Evolutionary conservation across 2,113 vertebrate species (phyloP).

Genomic region (Myrmophylax atrothorax): DNA sequence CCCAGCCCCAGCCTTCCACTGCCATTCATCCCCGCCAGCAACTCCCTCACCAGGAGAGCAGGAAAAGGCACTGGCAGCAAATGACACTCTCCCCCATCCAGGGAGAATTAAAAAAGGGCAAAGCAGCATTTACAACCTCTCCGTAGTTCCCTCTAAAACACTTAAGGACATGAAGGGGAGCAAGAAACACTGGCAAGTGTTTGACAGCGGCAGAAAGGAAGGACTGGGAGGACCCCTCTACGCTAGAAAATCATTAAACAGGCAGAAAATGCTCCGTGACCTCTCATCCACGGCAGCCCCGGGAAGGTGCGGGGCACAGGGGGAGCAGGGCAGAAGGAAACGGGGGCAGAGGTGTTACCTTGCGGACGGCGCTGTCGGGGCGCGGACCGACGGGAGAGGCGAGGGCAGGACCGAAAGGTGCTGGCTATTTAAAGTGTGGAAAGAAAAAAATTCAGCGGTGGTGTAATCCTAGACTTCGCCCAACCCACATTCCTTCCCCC

Average conservation of each 20-base stretch:
- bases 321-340: background rate
- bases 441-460: constrained; percentile 64
- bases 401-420: constrained; percentile 58
- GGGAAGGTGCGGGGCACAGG: background rate
- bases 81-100: background rate
- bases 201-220: background rate
- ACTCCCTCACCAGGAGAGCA: background rate
- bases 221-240: background rate
- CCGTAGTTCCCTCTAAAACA: background rate
- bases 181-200: background rate
- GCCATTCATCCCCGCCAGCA: background rate
- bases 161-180: background rate
- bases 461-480: constrained; percentile 85
- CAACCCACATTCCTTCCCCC: constrained; percentile 79
- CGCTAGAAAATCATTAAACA: constrained; percentile 29
- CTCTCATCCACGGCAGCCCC: background rate
- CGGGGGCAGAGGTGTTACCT: constrained; percentile 64
- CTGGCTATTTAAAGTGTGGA: constrained; percentile 79
- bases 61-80: background rate
- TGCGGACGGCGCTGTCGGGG: constrained; percentile 31
- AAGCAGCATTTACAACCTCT: background rate
- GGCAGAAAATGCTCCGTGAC: background rate
- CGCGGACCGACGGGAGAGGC: background rate
- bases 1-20: background rate
- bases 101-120: background rate